phyloP scores from a whole-genome alignment of 2,113 vertebrate genomes.

The Phoenicopterus ruber region DNA sequence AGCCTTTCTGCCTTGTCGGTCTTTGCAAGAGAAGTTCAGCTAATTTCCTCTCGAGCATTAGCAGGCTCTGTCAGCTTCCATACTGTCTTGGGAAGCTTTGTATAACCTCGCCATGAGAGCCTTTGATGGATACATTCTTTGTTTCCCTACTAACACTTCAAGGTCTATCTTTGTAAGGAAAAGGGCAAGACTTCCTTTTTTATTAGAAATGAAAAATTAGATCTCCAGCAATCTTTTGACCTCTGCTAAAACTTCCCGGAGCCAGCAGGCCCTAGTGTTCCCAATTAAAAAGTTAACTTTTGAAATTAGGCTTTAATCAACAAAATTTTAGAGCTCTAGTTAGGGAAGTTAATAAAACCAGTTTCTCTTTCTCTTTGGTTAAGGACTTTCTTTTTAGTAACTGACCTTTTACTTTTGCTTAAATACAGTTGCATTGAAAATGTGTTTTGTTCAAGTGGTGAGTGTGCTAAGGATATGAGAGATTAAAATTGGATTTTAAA shows the following conservation, averaged over 20 bases:
- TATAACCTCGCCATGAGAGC: neutral
- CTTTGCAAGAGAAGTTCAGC: neutral
- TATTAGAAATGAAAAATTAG: constrained; percentile 40
- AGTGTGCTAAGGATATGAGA: neutral
- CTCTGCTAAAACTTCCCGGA: constrained; percentile 37
- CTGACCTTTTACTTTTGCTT: neutral
- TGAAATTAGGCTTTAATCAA: constrained; percentile 43
- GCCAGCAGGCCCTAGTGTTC: neutral
- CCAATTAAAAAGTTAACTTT: constrained; percentile 40
- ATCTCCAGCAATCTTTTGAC: constrained; percentile 43
- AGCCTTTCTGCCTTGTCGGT: neutral
- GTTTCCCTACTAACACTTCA: constrained; percentile 21
- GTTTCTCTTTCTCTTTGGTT: neutral
- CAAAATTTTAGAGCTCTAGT: neutral
- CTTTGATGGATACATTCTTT: constrained; percentile 27
- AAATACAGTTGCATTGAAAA: neutral
- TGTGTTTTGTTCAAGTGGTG: neutral
- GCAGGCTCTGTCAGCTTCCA: neutral
- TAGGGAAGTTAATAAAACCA: constrained; percentile 11
- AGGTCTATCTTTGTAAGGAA: constrained; percentile 44
- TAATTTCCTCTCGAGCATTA: neutral
- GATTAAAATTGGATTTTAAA: neutral
- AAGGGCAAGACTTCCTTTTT: constrained; percentile 52
- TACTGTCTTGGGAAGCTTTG: neutral
- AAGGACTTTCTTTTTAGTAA: constrained; percentile 3